These are phyloP conservation scores for Cavia aperea DNA, from an alignment of 2,113 vertebrate genomes.

Conservation along the genomic window DNA sequence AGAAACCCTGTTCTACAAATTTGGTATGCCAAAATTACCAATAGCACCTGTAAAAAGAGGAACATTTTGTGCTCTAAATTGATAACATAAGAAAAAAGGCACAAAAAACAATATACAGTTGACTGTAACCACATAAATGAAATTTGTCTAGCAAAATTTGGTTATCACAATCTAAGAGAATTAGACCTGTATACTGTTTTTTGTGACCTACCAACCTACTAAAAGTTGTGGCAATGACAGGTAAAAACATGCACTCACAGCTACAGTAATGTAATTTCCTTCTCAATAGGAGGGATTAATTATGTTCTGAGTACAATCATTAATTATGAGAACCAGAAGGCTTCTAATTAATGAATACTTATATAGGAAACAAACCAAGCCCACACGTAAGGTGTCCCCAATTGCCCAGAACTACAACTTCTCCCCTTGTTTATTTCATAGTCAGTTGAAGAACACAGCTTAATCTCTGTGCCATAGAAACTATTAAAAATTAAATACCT, in stretches of 20 bases:
- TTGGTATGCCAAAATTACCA: background rate
- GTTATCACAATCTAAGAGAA: background rate
- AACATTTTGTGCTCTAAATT: background rate
- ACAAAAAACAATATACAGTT: background rate
- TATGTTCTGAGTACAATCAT: background rate
- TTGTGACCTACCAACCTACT: background rate
- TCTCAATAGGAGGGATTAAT: background rate
- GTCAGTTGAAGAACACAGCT: background rate
- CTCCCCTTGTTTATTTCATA: background rate
- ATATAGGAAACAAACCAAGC: background rate
- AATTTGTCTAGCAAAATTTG: conserved; percentile 16
- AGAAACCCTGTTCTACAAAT: background rate
- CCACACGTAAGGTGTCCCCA: background rate
- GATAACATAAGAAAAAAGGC: background rate
- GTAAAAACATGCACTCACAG: background rate
- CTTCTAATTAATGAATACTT: conserved; percentile 2
- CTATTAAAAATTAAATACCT: background rate
- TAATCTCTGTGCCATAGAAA: background rate
- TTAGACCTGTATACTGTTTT: background rate
- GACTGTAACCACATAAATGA: background rate
- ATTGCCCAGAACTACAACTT: background rate
- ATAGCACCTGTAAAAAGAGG: background rate
- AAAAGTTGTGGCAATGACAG: background rate
- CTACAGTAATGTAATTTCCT: background rate
- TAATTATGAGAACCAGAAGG: conserved; percentile 27